A percentile compares a stretch with the other conserved stretches of the same genome.
Evolutionary conservation across 30 jellyfish, hydroid and myxozoan species (phyloP).

Genomic region (Euphysa ruthae): DNA sequence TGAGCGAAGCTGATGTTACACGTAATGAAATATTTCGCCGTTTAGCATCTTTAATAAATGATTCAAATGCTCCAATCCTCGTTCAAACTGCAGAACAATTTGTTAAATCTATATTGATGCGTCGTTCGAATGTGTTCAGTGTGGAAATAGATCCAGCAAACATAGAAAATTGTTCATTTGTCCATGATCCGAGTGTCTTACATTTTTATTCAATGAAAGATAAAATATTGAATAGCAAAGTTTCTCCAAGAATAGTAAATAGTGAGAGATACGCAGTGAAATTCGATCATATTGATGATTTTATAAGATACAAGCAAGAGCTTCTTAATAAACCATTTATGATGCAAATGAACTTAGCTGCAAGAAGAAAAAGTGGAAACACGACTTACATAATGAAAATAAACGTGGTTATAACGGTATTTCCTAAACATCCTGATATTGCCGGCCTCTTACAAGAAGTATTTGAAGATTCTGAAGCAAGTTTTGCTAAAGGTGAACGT

Average conservation of each 20-base stretch:
- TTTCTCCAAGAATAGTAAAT: background rate
- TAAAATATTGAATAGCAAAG: no score
- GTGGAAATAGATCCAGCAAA: no score
- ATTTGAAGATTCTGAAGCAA: background rate
- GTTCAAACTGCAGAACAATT: background rate
- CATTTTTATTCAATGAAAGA: no score
- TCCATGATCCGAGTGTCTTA: no score
- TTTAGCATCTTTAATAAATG: background rate
- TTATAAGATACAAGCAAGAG: background rate
- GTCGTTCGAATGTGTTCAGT: background rate
- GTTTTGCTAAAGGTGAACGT: background rate
- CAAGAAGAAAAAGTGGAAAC: background rate
- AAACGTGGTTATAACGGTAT: background rate
- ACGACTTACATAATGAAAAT: background rate
- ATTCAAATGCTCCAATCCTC: background rate
- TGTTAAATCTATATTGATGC: background rate
- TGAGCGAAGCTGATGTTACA: no score
- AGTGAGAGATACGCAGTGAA: background rate
- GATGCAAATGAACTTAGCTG: background rate
- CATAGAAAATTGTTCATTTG: no score
- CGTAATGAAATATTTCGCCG: background rate
- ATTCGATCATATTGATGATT: background rate
- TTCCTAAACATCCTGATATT: background rate
- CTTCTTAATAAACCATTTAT: background rate
- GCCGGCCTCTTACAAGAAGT: background rate